Evolutionary conservation across 2,888 invertebrate genomes (phyloP).

Genomic region (Hecatera dysodea): DNA sequence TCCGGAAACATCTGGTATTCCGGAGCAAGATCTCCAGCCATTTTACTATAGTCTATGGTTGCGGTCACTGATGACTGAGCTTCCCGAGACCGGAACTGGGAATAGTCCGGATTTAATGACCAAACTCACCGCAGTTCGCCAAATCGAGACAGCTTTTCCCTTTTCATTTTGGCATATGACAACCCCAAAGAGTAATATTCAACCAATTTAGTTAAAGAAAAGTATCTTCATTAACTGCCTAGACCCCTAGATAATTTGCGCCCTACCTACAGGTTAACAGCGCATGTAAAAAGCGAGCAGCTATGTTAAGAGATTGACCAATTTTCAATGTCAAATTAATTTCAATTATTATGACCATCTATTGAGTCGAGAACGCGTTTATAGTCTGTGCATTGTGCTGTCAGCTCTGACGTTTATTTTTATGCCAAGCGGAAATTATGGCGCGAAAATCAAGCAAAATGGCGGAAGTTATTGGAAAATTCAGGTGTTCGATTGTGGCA

Average conservation of each 20-base stretch:
- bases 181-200: background rate
- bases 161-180: background rate
- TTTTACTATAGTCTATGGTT: constrained; percentile 14
- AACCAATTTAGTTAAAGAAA: constrained; percentile 13
- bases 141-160: background rate
- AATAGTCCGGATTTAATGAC: constrained; percentile 9
- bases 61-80: constrained; percentile 11
- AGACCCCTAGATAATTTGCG: constrained; percentile 55
- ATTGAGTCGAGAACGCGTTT: constrained; percentile 52
- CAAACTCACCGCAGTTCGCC: background rate
- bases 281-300: constrained; percentile 61
- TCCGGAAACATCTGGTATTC: constrained; percentile 1
- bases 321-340: constrained; percentile 80
- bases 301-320: constrained; percentile 77
- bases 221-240: constrained; percentile 21
- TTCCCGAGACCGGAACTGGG: background rate
- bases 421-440: constrained; percentile 56
- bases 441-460: constrained; percentile 34
- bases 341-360: constrained; percentile 69
- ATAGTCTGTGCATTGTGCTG: constrained; percentile 63
- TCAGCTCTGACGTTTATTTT: constrained; percentile 46
- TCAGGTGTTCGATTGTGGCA: constrained; percentile 33
- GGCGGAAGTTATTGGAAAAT: constrained; percentile 51
- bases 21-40: background rate
- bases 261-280: constrained; percentile 62